Conservation (phyloP, 2,797 vertebrate species). For the Brachyalestes nurse region DNA sequence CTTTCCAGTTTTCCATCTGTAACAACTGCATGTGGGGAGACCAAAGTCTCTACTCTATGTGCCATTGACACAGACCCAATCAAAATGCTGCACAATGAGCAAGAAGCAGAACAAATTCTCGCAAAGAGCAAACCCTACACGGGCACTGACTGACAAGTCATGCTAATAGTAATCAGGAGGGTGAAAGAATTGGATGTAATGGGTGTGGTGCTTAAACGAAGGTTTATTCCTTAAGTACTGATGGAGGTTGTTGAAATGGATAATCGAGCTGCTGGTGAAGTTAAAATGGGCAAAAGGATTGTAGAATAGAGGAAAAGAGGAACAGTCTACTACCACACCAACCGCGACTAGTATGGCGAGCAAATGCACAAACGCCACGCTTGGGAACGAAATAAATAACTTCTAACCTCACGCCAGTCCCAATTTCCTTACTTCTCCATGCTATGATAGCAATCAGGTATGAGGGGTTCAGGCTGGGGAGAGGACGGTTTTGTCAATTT, state of each 20-base stretch:
- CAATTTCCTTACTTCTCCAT: constrained; percentile 66
- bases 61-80: constrained; percentile 65
- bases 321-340: constrained; percentile 35
- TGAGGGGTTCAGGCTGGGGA: constrained; percentile 55
- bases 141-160: constrained; percentile 9
- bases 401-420: constrained; percentile 65
- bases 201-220: constrained; percentile 61
- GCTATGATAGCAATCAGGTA: constrained; percentile 62
- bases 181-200: constrained; percentile 56
- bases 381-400: constrained; percentile 1
- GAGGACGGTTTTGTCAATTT: constrained; percentile 66
- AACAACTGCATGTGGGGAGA: constrained; percentile 71
- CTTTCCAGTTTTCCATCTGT: constrained; percentile 59
- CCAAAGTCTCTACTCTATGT: constrained; percentile 56
- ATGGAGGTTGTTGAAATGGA: constrained; percentile 44
- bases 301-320: constrained; percentile 18
- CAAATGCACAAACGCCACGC: constrained; percentile 3
- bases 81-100: constrained; percentile 64
- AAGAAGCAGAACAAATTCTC: constrained; percentile 65
- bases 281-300: constrained; percentile 24
- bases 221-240: constrained; percentile 43
- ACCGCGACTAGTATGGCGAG: constrained; percentile 30
- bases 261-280: constrained; percentile 29
- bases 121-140: constrained; percentile 46
- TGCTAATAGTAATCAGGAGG: constrained; percentile 15